A percentile compares a stretch with the other conserved stretches of the same genome.
phyloP scores from a whole-genome alignment of 2,888 invertebrate species.

The Agriopis leucophaearia region DNA sequence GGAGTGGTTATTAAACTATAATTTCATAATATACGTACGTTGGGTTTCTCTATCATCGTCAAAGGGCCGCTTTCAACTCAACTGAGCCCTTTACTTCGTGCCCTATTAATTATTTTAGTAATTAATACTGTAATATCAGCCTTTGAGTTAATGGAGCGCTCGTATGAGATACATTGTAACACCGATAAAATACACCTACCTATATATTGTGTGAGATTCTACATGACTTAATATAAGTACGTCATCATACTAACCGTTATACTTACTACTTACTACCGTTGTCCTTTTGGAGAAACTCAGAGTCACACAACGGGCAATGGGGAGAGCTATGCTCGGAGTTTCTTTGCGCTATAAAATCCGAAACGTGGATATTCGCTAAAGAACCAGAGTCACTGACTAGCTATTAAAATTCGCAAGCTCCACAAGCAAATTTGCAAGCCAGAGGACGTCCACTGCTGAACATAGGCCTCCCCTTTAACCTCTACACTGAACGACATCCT shows the following conservation, averaged over 20 bases:
- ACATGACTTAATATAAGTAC: no score
- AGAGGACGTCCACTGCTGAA: no score
- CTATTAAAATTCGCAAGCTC: no score
- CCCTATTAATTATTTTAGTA: slow-evolving; percentile 44
- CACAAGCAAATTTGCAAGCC: neutral
- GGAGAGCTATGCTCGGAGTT: no score
- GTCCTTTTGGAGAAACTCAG: no score
- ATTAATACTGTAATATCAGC: slow-evolving; percentile 38
- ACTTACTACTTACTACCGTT: no score
- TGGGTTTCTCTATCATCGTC: slow-evolving; percentile 22
- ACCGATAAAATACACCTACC: neutral
- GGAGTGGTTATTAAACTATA: slow-evolving; percentile 14
- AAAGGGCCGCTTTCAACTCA: slow-evolving; percentile 35
- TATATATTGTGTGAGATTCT: neutral
- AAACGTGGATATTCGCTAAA: no score
- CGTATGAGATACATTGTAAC: slow-evolving; percentile 9
- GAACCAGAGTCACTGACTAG: no score
- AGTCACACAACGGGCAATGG: no score
- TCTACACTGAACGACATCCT: no score
- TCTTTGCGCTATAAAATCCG: no score
- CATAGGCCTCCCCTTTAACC: no score
- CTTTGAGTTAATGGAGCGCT: slow-evolving; percentile 29
- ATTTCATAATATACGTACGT: slow-evolving; percentile 15
- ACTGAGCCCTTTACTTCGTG: slow-evolving; percentile 31
- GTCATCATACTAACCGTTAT: neutral